Conservation (phyloP, 1,140 invertebrate species). For the Choristoneura fumiferana region DNA sequence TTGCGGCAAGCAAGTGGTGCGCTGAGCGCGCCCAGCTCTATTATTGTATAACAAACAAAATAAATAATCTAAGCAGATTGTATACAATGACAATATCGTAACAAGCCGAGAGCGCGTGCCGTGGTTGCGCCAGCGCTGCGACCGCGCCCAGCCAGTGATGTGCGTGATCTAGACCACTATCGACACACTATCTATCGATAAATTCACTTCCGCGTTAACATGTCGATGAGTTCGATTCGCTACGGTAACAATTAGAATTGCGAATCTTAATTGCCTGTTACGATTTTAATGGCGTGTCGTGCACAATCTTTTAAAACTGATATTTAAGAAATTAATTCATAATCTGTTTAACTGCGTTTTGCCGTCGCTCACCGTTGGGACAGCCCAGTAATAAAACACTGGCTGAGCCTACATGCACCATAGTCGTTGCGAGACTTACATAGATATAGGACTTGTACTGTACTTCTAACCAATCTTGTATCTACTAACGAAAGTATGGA, state of each 20-base stretch:
- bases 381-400: no score
- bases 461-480: no score
- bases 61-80: constrained; percentile 18
- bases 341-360: no score
- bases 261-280: constrained; percentile 6
- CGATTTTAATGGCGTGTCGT: neutral
- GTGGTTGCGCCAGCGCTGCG: constrained; percentile 51
- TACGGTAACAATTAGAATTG: constrained; percentile 13
- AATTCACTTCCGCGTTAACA: constrained; percentile 33
- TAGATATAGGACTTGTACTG: no score
- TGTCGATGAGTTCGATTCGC: constrained; percentile 13
- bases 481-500: no score
- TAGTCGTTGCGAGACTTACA: no score
- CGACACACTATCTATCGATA: constrained; percentile 28
- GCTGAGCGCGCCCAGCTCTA: neutral
- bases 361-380: no score
- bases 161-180: constrained; percentile 42
- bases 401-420: no score
- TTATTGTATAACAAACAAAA: constrained; percentile 19
- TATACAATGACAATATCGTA: constrained; percentile 27
- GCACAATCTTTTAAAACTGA: neutral
- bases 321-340: neutral
- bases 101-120: constrained; percentile 59
- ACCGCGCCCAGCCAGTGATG: constrained; percentile 63
- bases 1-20: constrained; percentile 12